Percentiles rank a stretch among this genome's conserved stretches.
These are phyloP conservation scores for Gambusia yucatana DNA, from an alignment of 2,797 vertebrate species.

Conservation along the genomic window DNA sequence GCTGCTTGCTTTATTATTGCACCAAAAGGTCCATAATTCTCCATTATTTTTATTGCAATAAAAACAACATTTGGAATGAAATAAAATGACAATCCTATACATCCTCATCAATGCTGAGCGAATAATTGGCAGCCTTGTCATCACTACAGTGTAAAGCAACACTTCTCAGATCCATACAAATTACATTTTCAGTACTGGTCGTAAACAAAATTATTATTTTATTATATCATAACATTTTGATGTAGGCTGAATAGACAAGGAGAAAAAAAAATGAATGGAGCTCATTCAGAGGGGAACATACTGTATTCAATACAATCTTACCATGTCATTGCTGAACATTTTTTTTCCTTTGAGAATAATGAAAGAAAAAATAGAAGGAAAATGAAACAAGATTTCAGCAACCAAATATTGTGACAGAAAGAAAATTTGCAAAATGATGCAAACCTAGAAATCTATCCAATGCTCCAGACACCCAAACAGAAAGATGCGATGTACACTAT, in stretches of 20 bases:
- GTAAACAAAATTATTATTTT: neutral
- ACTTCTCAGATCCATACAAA: neutral
- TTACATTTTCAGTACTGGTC: neutral
- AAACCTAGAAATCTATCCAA: neutral
- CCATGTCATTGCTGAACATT: neutral
- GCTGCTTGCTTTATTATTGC: neutral
- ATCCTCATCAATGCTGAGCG: neutral
- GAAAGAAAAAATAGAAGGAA: neutral
- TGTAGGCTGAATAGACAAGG: neutral
- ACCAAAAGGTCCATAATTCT: neutral
- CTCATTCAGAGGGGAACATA: neutral
- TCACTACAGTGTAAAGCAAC: neutral
- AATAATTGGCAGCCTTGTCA: neutral
- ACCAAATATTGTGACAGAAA: neutral
- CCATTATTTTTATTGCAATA: neutral
- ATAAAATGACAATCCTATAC: neutral
- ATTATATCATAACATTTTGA: neutral
- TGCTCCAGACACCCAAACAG: no score
- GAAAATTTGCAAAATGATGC: neutral
- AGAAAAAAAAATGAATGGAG: neutral
- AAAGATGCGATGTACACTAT: neutral
- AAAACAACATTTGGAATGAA: neutral
- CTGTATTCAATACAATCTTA: neutral
- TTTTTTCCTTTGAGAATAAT: neutral
- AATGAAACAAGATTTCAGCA: neutral